Conservation (phyloP, 2,888 invertebrate genomes). For the Flexamia atlantica region DNA sequence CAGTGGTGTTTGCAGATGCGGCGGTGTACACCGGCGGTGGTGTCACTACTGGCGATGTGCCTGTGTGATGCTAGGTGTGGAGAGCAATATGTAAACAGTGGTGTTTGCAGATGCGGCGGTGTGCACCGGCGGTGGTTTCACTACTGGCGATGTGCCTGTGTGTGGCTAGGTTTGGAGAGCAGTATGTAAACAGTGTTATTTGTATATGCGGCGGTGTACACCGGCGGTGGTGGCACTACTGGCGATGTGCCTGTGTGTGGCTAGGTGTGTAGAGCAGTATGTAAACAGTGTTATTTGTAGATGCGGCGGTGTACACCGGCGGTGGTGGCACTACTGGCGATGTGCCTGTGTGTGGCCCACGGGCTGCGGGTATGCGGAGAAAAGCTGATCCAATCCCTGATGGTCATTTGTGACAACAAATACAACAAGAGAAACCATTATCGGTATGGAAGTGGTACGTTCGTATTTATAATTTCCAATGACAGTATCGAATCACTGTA, state of each 20-base stretch:
- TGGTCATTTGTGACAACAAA: constrained; percentile 42
- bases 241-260: constrained; percentile 23
- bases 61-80: too few species aligned
- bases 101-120: constrained; percentile 29
- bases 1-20: background rate
- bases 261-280: too few species aligned
- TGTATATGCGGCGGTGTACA: constrained; percentile 14
- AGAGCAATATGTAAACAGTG: background rate
- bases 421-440: constrained; percentile 37
- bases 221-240: background rate
- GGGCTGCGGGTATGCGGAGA: constrained; percentile 25
- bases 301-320: constrained; percentile 10
- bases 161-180: too few species aligned
- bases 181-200: background rate
- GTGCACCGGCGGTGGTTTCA: background rate
- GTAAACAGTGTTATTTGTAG: too few species aligned
- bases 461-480: too few species aligned
- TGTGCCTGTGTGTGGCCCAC: constrained; percentile 21
- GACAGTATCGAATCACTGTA: too few species aligned
- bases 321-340: constrained; percentile 7
- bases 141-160: constrained; percentile 32
- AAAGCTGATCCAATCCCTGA: constrained; percentile 20
- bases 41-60: background rate
- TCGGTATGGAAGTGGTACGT: background rate
- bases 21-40: background rate